Evolutionary conservation across 2,888 invertebrate species (phyloP), one percentile per base, ranked within the genome.

Genomic region (Hartigia nigra): DNA sequence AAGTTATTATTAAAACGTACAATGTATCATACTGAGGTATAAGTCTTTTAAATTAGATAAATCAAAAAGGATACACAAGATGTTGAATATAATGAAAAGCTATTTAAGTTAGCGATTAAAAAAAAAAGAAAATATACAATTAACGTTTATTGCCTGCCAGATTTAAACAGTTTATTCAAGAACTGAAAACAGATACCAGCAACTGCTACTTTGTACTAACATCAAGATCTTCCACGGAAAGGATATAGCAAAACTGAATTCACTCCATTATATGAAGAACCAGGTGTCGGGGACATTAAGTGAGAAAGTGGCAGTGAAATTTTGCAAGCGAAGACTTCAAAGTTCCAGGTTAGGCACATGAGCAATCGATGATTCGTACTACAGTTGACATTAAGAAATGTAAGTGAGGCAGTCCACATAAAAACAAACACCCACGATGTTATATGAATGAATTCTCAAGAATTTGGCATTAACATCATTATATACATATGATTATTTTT

Each of bases 251-350:
- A 23, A 9, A 14, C 55, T 23, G 23, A 23, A 55, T 55, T 55
- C 55, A 55, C 23, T 23, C 9, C 55, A 23, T 23, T 55, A 23
- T 55, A 23, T 23, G 55, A 55, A 55, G 55, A 55, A 55, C 55
- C 9, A 23, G 32, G 31, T 34, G 12, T 23, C 12, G 23, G 12
- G 72, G 69, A 78, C 78, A 70, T 76, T 76, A 32, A 31, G 34
- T 32, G 37, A 76, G 78, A 78, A 78, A 78, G 78, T 78, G 39
- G 72, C 76, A 79, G 79, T 77, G 76, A 79, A 79, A 79, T 75
- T 79, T 77, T 12, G 32, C 74, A 74, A 69, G 74, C 70, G 69
- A 32, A 31, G 55, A 76, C 36, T 77, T 36, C 69, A 34, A 72
- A 72, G 31, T 23, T 12, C 31, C 31, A 14, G 31, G 14, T 72